Conservation (phyloP, 2,797 vertebrate species). For the Chromobotia macracanthus region DNA sequence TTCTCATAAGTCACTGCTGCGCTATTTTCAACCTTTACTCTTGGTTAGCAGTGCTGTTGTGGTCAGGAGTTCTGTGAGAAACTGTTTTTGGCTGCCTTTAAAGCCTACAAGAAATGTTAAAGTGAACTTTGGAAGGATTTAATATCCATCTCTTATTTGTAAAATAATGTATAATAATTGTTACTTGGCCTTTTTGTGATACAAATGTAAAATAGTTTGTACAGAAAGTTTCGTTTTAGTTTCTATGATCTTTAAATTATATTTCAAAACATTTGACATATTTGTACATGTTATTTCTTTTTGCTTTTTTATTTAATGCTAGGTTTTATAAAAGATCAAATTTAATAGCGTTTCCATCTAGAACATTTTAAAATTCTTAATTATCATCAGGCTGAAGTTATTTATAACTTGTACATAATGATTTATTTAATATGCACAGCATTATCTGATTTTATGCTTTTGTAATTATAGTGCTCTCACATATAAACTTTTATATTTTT, state of each 20-base stretch:
- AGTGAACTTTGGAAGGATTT: background rate
- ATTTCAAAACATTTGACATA: background rate
- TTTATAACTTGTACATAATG: constrained; percentile 3
- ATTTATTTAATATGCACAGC: constrained; percentile 17
- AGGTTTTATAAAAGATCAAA: no score
- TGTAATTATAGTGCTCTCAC: background rate
- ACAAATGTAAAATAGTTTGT: background rate
- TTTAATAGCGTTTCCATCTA: no score
- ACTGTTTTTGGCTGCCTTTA: constrained; percentile 2
- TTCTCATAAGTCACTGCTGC: background rate
- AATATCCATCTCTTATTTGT: background rate
- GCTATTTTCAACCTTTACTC: background rate
- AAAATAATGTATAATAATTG: background rate
- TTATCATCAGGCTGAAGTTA: background rate
- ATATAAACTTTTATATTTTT: background rate
- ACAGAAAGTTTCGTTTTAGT: background rate
- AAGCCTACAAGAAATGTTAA: background rate
- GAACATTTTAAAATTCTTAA: background rate
- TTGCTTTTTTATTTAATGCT: no score
- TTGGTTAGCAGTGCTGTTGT: background rate
- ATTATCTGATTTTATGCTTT: background rate
- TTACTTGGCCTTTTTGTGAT: background rate
- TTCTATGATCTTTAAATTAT: constrained; percentile 1
- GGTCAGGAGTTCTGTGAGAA: background rate
- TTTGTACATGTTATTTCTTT: background rate